Evolutionary conservation across 2,797 vertebrate genomes (phyloP).

Genomic region (Euphonia xanthogaster): DNA sequence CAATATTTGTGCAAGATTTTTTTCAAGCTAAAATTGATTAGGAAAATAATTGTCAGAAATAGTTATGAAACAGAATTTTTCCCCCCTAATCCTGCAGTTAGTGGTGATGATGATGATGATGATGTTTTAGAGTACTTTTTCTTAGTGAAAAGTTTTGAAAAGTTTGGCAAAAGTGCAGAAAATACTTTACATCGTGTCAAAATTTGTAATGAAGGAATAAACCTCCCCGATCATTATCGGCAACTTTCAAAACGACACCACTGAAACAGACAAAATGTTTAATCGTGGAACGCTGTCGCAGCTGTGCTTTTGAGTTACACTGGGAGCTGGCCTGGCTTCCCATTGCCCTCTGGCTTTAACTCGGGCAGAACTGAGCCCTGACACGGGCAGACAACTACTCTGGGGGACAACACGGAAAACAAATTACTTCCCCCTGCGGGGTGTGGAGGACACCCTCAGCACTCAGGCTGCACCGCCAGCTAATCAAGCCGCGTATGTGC

Average conservation of each 20-base stretch:
- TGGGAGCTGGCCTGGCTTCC: neutral
- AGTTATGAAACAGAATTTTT: neutral
- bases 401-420: neutral
- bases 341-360: neutral
- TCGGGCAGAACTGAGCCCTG: neutral
- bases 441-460: neutral
- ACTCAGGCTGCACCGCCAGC: neutral
- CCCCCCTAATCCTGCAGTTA: neutral
- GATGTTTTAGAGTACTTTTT: neutral
- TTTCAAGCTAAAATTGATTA: neutral
- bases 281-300: fast-evolving
- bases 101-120: neutral
- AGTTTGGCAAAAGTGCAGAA: neutral
- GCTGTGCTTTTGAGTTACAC: neutral
- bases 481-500: neutral
- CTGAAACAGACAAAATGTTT: neutral
- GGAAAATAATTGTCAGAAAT: neutral
- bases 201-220: neutral
- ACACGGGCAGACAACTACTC: neutral
- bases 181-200: neutral
- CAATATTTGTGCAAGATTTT: neutral
- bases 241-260: neutral
- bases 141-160: neutral
- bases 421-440: neutral
- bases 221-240: neutral